A percentile compares a stretch with the other conserved stretches of the same genome.
Conservation (phyloP, 2,113 vertebrate species). For the Todiramphus chloris region DNA sequence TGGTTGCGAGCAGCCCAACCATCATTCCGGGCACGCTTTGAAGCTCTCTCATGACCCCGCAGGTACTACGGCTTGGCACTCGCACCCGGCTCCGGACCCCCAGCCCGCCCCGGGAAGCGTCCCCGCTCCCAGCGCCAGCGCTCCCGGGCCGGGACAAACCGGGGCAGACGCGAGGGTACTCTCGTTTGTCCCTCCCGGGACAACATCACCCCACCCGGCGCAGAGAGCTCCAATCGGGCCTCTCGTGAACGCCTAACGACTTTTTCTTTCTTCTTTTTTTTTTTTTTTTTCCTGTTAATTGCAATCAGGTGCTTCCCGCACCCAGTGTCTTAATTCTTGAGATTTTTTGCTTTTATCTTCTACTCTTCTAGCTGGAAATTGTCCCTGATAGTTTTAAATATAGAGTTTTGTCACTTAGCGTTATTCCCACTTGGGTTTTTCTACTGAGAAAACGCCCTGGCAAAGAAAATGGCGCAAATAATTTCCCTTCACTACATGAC, state of each 20-base stretch:
- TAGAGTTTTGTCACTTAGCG: accelerated
- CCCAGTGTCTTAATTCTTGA: background rate
- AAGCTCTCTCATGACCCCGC: background rate
- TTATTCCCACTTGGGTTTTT: background rate
- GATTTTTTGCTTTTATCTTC: background rate
- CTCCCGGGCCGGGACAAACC: too few species aligned
- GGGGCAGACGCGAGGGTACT: too few species aligned
- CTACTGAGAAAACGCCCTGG: background rate
- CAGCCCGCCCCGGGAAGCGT: background rate
- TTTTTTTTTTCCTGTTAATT: too few species aligned
- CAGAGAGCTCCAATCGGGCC: background rate
- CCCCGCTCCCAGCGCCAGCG: too few species aligned
- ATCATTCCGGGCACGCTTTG: background rate
- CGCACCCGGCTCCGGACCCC: too few species aligned
- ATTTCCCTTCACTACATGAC: background rate
- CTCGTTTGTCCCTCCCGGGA: background rate
- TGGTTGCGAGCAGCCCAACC: background rate
- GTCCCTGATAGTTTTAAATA: background rate
- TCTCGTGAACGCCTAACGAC: accelerated
- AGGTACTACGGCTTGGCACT: background rate
- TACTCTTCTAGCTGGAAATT: accelerated
- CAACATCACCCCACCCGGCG: background rate
- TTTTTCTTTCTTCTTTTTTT: too few species aligned
- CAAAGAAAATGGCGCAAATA: background rate
- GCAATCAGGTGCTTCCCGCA: background rate